phyloP scores from a whole-genome alignment of 2,888 invertebrate genomes.

The Acleris cristana region DNA sequence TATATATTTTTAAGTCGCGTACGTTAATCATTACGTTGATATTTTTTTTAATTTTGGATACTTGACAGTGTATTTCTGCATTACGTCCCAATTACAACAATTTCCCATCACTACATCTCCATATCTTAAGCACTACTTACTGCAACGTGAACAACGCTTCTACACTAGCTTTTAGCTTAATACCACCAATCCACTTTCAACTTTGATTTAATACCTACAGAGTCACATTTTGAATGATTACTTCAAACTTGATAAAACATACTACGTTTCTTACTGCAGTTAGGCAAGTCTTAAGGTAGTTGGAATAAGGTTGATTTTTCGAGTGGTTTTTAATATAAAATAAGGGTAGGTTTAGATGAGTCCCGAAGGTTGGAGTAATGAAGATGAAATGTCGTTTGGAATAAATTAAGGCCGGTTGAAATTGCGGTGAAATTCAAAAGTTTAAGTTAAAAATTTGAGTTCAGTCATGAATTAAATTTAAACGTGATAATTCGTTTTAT shows the following conservation, averaged over 20 bases:
- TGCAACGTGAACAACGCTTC: conserved; percentile 49
- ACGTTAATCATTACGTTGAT: no score
- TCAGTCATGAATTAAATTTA: conserved; percentile 33
- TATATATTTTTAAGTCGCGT: no score
- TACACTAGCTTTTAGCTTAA: conserved; percentile 40
- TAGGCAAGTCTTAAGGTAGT: neutral
- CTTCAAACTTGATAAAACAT: conserved; percentile 11
- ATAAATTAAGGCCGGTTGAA: conserved; percentile 33
- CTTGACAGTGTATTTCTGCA: no score
- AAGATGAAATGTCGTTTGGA: conserved; percentile 37
- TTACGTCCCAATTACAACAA: neutral
- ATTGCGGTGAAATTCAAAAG: conserved; percentile 36
- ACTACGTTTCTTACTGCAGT: conserved; percentile 1
- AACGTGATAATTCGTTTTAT: conserved; percentile 27
- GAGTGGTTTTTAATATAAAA: conserved; percentile 3
- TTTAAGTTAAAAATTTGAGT: conserved; percentile 30
- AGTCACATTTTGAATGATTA: conserved; percentile 32
- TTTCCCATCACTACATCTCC: conserved; percentile 38
- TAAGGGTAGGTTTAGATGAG: conserved; percentile 22
- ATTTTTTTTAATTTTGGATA: no score
- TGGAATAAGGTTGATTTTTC: conserved; percentile 12
- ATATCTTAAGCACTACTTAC: conserved; percentile 45
- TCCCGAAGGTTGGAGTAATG: conserved; percentile 37
- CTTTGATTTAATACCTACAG: conserved; percentile 23
- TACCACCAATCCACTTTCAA: conserved; percentile 1